A percentile compares a stretch with the other conserved stretches of the same genome.
Conservation (phyloP, 2,888 invertebrate genomes). For the Drosophila histrio region DNA sequence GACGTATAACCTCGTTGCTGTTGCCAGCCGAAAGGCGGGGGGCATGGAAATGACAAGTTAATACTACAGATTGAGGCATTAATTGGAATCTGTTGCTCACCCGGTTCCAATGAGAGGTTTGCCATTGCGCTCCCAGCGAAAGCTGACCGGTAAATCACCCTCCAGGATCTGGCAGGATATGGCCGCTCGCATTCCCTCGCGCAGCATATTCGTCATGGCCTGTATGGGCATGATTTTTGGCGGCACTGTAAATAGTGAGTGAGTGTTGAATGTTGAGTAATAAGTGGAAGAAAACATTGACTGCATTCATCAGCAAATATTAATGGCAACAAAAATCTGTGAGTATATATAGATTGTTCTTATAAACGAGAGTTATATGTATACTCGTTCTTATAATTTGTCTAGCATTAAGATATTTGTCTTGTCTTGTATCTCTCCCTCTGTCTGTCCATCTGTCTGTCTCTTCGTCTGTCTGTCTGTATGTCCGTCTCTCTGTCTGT, state of each 20-base stretch:
- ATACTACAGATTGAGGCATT: background rate
- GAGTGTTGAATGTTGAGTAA: background rate
- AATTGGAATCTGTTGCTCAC: constrained; percentile 53
- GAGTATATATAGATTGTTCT: too few species aligned
- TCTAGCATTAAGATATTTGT: too few species aligned
- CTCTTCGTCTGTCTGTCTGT: too few species aligned
- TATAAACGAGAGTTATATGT: too few species aligned
- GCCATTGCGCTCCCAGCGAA: constrained; percentile 96
- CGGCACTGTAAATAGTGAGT: constrained; percentile 86
- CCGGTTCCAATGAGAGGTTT: constrained; percentile 89
- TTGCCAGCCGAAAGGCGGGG: background rate
- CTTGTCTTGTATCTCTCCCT: too few species aligned
- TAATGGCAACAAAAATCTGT: too few species aligned
- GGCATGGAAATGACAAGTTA: background rate
- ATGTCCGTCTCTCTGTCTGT: too few species aligned
- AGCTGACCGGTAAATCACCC: constrained; percentile 95
- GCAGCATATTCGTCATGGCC: constrained; percentile 91
- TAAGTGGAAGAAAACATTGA: too few species aligned
- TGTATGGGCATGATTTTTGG: constrained; percentile 94
- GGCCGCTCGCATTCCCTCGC: constrained; percentile 94
- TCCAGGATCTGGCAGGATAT: constrained; percentile 96
- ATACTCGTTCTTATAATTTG: too few species aligned
- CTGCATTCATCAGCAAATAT: too few species aligned
- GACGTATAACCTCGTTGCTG: constrained; percentile 86
- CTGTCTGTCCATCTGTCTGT: too few species aligned